These are phyloP conservation scores for Cetoscarus ocellatus DNA, from an alignment of 2,797 vertebrate genomes.

Conservation along the genomic window DNA sequence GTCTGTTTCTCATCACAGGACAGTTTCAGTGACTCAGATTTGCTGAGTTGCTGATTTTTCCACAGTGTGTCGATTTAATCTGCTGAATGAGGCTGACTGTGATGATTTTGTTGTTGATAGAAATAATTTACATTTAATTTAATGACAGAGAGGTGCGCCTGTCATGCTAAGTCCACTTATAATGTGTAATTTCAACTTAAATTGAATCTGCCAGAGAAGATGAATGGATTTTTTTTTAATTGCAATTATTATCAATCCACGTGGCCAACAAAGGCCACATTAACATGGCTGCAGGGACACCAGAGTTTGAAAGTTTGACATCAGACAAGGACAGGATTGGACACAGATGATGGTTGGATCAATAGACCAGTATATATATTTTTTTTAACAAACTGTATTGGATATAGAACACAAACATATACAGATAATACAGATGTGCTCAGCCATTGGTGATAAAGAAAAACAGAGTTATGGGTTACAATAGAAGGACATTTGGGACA, in stretches of 20 bases:
- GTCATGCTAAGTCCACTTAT: conserved; percentile 52
- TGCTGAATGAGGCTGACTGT: conserved; percentile 42
- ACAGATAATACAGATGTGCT: too few relatives aligned
- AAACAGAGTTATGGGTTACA: too few relatives aligned
- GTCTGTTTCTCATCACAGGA: conserved; percentile 42
- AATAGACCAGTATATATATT: too few relatives aligned
- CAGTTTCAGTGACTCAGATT: conserved; percentile 57
- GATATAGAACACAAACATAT: too few relatives aligned
- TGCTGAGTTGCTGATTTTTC: conserved; percentile 59
- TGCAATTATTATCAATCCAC: conserved; percentile 45
- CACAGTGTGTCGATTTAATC: conserved; percentile 50
- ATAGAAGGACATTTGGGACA: too few relatives aligned
- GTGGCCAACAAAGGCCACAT: too few relatives aligned
- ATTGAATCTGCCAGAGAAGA: conserved; percentile 57
- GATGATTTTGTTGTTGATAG: conserved; percentile 65
- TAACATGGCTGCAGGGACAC: too few relatives aligned
- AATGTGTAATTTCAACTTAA: conserved; percentile 56
- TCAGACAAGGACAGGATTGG: too few relatives aligned
- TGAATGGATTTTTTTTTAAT: conserved; percentile 36
- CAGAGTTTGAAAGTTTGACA: too few relatives aligned
- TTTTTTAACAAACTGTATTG: too few relatives aligned
- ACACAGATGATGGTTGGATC: too few relatives aligned
- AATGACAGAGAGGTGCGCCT: conserved; percentile 36
- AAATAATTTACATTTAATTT: conserved; percentile 58
- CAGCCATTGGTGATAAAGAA: too few relatives aligned